Evolutionary conservation across 2,888 invertebrate genomes (phyloP).

Genomic region (Pogonocherus hispidulus): DNA sequence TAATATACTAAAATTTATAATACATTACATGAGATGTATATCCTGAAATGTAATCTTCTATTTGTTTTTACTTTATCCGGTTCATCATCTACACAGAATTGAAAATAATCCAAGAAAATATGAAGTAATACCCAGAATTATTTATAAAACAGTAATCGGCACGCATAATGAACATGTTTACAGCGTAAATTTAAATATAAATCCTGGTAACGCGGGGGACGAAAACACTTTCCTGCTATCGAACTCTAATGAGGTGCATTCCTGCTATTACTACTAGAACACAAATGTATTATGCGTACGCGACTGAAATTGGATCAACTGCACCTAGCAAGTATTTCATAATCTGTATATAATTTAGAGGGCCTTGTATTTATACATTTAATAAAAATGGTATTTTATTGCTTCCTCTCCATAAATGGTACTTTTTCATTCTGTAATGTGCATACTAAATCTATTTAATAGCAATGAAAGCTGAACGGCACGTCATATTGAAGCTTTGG

Average conservation of each 20-base stretch:
- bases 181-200: conserved; percentile 33
- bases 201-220: conserved; percentile 23
- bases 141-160: conserved; percentile 31
- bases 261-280: conserved; percentile 27
- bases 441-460: too few relatives aligned
- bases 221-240: conserved; percentile 27
- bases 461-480: too few relatives aligned
- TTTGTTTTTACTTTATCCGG: too few relatives aligned
- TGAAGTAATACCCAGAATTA: conserved; percentile 31
- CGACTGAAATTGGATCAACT: conserved; percentile 6
- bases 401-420: too few relatives aligned
- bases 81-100: conserved; percentile 11
- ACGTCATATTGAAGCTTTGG: too few relatives aligned
- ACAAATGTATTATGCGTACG: conserved; percentile 22
- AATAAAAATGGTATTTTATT: too few relatives aligned
- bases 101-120: conserved; percentile 29
- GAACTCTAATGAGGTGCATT: conserved; percentile 36
- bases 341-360: neutral
- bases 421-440: too few relatives aligned
- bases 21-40: too few relatives aligned
- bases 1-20: too few relatives aligned
- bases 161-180: conserved; percentile 30
- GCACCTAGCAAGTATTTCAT: conserved; percentile 5
- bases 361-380: too few relatives aligned
- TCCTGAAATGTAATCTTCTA: too few relatives aligned